Evolutionary conservation across 1,140 invertebrate genomes (phyloP), one percentile per base, ranked within the genome.

Genomic region (Leptopilina boulardi): DNA sequence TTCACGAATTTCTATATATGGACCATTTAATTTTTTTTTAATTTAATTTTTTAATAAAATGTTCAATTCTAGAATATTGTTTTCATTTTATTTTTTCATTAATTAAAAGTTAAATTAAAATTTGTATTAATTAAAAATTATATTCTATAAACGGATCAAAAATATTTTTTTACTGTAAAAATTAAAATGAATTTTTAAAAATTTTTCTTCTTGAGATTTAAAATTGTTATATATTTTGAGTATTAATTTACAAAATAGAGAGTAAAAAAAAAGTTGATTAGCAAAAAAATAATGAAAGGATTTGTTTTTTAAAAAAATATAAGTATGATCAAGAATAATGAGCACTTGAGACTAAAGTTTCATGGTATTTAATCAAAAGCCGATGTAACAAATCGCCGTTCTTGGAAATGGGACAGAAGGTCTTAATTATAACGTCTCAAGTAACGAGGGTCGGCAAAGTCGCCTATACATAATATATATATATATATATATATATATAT

Each of bases 401-500:
- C 21, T 42, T 18, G 44, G 11, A 30, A 74, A 56, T 26, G 23
- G 71, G 74, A 74, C 74, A 70, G 70, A 79, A 79, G 77, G 79
- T 84, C 85, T 89, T 89, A 87, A 88, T 89, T 88, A 87, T 85
- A 82, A 80, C 77, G 79, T 83, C 81, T 85, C 82, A 82, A 84
- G 83, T 88, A 87, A 87, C 87, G 83, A 86, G 83, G 81, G 85
- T 86, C 70, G 77, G 74, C 77, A 73, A 70, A 75, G 44, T 47
- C 76, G 54, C 73, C 78, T 77, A n/a, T n/a, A 79, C 66, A 75
- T 88, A 88, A 89, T 87, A 85, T 84, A 89, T 85, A 72, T 80
- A 83, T 85, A 9, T 87, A 85, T 85, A 88, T 85, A 73, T 80
- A 83, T 85, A 34, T 34, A 34, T 34, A 34, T 34, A 34, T 3